Evolutionary conservation across 1,140 invertebrate genomes (phyloP).

Genomic region (Cotesia chilonis): DNA sequence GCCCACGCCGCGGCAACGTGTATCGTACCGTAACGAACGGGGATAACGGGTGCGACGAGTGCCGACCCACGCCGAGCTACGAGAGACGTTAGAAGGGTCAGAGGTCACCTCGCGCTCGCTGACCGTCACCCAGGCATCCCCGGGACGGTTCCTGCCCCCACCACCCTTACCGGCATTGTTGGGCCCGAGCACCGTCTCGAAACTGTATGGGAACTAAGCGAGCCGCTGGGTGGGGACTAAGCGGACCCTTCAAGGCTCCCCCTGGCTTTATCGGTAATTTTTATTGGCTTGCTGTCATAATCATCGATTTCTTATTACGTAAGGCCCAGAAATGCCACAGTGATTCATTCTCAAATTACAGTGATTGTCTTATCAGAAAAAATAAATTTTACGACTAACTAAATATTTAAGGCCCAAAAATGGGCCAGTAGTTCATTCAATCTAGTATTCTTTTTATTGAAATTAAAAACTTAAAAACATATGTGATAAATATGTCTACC

Average conservation of each 20-base stretch:
- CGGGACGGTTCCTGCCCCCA: conserved; percentile 59
- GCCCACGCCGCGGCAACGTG: conserved; percentile 41
- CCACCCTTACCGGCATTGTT: conserved; percentile 20
- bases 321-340: too few relatives aligned
- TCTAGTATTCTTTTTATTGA: too few relatives aligned
- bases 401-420: too few relatives aligned
- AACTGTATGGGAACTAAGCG: not conserved
- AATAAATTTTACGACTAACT: too few relatives aligned
- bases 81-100: conserved; percentile 53
- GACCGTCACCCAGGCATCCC: conserved; percentile 57
- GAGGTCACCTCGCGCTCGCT: conserved; percentile 64
- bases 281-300: conserved; percentile 21
- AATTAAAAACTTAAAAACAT: too few relatives aligned
- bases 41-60: conserved; percentile 42
- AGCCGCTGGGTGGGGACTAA: not conserved
- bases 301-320: too few relatives aligned
- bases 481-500: too few relatives aligned
- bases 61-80: conserved; percentile 37
- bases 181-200: not conserved
- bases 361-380: too few relatives aligned
- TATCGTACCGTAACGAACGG: conserved; percentile 31
- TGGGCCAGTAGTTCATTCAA: too few relatives aligned
- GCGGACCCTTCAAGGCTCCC: conserved; percentile 38
- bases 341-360: too few relatives aligned
- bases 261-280: not conserved